phyloP scores from a whole-genome alignment of 2,113 vertebrate species.

The Condylura cristata region DNA sequence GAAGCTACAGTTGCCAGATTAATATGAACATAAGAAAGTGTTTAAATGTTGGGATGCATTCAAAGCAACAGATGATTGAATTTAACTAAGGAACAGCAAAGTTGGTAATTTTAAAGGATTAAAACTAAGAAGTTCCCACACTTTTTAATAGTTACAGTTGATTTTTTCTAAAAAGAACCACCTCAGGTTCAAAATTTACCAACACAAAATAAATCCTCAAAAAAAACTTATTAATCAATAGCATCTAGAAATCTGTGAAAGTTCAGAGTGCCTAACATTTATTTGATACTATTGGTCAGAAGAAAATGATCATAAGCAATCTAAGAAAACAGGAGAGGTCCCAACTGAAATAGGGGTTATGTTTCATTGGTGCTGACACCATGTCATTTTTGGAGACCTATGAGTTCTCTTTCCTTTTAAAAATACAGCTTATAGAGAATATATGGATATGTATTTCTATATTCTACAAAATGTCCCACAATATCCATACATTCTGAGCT shows the following conservation, averaged over 20 bases:
- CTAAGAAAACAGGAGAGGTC: not conserved
- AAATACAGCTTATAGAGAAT: not conserved
- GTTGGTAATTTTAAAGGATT: not conserved
- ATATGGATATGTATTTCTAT: not conserved
- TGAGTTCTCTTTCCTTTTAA: not conserved
- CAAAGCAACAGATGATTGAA: not conserved
- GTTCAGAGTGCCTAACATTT: not conserved
- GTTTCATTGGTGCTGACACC: not conserved
- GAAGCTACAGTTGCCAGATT: not conserved
- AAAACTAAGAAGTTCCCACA: not conserved
- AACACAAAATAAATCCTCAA: not conserved
- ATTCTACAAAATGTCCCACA: not conserved
- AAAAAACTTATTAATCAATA: conserved; percentile 24
- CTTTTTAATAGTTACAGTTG: conserved; percentile 2
- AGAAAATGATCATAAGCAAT: not conserved
- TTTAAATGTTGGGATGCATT: not conserved
- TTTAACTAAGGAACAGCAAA: not conserved
- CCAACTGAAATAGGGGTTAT: not conserved
- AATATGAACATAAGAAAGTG: not conserved
- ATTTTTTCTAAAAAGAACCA: not conserved
- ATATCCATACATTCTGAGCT: not conserved
- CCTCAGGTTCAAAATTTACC: not conserved
- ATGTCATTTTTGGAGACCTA: not conserved
- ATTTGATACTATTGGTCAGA: not conserved
- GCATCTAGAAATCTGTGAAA: not conserved